Conservation (phyloP, 2,113 vertebrate genomes). For the Entosphenus tridentatus region DNA sequence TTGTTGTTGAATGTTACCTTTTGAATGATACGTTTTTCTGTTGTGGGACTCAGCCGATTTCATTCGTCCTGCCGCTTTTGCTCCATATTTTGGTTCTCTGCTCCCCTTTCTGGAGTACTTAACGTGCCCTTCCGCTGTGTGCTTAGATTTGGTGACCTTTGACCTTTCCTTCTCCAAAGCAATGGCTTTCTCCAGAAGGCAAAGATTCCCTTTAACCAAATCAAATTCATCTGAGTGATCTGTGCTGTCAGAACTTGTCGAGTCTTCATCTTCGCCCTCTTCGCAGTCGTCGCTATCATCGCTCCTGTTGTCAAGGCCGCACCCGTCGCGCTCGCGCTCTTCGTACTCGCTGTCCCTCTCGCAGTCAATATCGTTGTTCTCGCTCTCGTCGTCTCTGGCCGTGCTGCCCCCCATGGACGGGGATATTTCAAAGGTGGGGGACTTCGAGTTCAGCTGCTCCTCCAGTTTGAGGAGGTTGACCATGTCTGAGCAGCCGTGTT, state of each 20-base stretch:
- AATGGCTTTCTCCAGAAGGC: slow-evolving; percentile 4
- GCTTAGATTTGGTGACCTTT: background rate
- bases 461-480: slow-evolving; percentile 2
- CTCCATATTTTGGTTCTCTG: slow-evolving; percentile 1
- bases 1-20: background rate
- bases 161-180: slow-evolving; percentile 4
- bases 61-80: background rate
- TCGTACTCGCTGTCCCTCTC: background rate
- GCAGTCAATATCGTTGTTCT: background rate
- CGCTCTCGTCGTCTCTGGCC: background rate
- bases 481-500: background rate
- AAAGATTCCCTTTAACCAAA: slow-evolving; percentile 1
- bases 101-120: background rate
- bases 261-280: slow-evolving; percentile 1
- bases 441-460: slow-evolving; percentile 5
- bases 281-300: background rate
- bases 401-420: background rate
- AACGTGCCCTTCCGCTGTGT: background rate
- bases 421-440: background rate
- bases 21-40: slow-evolving; percentile 2
- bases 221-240: slow-evolving; percentile 5
- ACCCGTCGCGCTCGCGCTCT: no score
- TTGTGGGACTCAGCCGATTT: background rate
- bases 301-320: background rate
- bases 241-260: background rate